Conservation (phyloP, 2,797 vertebrate genomes). For the Linurgus olivaceus region DNA sequence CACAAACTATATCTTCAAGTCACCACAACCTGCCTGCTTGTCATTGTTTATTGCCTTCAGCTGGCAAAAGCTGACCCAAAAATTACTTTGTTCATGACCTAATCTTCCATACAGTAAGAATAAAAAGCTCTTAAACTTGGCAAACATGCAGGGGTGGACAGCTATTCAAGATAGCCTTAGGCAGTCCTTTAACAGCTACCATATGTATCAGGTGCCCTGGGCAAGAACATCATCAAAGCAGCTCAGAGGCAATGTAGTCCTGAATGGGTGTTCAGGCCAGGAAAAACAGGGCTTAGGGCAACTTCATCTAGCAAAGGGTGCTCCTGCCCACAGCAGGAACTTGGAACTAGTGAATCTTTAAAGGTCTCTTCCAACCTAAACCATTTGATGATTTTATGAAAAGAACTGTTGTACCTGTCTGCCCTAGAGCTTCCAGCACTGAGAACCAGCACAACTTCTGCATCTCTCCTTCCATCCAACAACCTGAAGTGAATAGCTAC, state of each 20-base stretch:
- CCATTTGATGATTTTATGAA: neutral
- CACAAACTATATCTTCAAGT: neutral
- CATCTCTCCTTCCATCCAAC: neutral
- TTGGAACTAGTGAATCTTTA: neutral
- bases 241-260: neutral
- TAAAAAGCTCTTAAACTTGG: neutral
- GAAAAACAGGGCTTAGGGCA: neutral
- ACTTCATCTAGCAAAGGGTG: neutral
- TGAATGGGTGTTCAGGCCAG: neutral
- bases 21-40: neutral
- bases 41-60: neutral
- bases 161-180: neutral
- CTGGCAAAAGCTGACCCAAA: neutral
- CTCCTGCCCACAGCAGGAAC: neutral
- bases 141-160: neutral
- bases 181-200: neutral
- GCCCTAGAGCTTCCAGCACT: neutral
- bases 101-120: neutral
- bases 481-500: neutral
- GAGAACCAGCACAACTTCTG: neutral
- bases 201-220: neutral
- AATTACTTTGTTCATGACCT: neutral
- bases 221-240: neutral
- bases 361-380: neutral
- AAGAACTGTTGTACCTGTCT: neutral